Percentiles rank a stretch among this genome's conserved stretches.
phyloP scores from a whole-genome alignment of 2,797 vertebrate genomes.

The Pipistrellus pipistrellus region DNA sequence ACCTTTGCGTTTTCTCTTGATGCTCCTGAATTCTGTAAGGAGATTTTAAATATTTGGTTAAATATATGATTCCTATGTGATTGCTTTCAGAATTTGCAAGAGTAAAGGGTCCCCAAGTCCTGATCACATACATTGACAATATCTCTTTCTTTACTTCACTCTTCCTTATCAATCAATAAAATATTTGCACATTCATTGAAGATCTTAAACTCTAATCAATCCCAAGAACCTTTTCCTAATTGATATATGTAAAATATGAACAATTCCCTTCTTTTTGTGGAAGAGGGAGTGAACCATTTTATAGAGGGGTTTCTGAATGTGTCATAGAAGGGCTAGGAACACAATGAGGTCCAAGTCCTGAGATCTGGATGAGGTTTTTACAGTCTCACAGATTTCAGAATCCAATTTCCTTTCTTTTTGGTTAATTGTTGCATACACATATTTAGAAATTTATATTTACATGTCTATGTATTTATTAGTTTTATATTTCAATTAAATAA shows the following conservation, averaged over 20 bases:
- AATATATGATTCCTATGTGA: not conserved
- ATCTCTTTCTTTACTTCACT: not conserved
- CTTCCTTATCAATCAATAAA: not conserved
- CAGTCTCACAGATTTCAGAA: not conserved
- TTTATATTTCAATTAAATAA: constrained; percentile 1
- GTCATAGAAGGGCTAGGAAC: not conserved
- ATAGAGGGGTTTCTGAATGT: not conserved
- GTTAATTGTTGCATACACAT: not conserved
- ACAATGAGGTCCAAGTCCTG: not conserved
- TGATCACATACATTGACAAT: not conserved
- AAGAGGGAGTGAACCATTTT: not conserved
- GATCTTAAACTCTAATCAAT: not conserved
- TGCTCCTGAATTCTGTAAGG: not conserved
- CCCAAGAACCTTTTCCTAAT: not conserved
- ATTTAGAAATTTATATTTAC: not conserved
- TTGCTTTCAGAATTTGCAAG: not conserved
- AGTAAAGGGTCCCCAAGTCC: not conserved
- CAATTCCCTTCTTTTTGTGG: not conserved
- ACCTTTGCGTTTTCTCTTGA: not conserved
- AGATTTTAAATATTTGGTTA: not conserved
- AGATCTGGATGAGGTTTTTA: not conserved
- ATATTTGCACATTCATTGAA: not conserved
- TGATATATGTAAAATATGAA: not conserved
- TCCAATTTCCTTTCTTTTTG: not conserved
- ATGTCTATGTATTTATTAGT: not conserved